A percentile compares a stretch with the other conserved stretches of the same genome.
Conservation (phyloP, 2,113 vertebrate genomes). For the Narcine bancroftii region DNA sequence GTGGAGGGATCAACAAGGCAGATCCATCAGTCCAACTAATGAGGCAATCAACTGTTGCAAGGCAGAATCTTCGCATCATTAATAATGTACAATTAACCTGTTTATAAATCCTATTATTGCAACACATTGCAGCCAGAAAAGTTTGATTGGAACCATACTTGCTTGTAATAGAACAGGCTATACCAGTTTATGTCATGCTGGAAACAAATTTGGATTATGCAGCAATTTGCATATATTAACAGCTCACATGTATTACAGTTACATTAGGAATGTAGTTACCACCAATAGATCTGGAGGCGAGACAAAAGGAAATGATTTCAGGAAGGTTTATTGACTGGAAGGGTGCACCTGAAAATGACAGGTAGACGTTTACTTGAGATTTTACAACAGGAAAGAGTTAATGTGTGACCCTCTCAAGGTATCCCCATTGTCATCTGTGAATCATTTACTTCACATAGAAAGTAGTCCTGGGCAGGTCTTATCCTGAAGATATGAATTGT, state of each 20-base stretch:
- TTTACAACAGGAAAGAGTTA: too few species aligned
- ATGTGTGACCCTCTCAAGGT: too few species aligned
- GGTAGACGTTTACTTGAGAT: too few species aligned
- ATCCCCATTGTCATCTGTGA: too few species aligned
- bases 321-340: too few species aligned
- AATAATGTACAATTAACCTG: slow-evolving; percentile 32
- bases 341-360: too few species aligned
- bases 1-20: neutral
- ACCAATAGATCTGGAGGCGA: neutral
- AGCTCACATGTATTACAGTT: neutral
- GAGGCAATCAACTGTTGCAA: slow-evolving; percentile 14
- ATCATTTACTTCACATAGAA: too few species aligned
- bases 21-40: slow-evolving; percentile 18
- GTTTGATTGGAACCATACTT: slow-evolving; percentile 4
- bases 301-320: neutral
- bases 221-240: slow-evolving; percentile 13
- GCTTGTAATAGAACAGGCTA: slow-evolving; percentile 7
- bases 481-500: too few species aligned
- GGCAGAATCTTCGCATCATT: neutral
- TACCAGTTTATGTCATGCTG: neutral
- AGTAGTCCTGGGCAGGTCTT: too few species aligned
- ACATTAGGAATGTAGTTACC: neutral
- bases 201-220: slow-evolving; percentile 15
- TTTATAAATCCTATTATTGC: slow-evolving; percentile 12
- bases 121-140: neutral